These are phyloP conservation scores for Cryptosula pallasiana DNA, from an alignment of 2,888 invertebrate species.

Conservation along the genomic window DNA sequence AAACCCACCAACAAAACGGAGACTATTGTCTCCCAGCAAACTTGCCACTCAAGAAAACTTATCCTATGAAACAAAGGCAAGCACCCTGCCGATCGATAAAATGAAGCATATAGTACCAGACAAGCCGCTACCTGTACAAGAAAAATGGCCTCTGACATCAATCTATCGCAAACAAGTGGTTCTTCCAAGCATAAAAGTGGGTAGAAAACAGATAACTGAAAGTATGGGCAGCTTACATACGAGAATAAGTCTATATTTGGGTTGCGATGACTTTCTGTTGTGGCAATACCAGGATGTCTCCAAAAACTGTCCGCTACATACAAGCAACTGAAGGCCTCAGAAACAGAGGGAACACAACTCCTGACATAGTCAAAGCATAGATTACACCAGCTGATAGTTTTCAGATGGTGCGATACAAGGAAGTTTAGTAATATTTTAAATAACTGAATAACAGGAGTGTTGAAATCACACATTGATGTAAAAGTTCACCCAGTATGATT, in stretches of 20 bases:
- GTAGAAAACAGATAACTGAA: neutral
- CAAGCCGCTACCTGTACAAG: neutral
- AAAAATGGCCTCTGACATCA: constrained; percentile 6
- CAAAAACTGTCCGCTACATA: neutral
- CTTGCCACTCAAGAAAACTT: constrained; percentile 6
- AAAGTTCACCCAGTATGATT: no score
- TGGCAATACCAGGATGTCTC: constrained; percentile 14
- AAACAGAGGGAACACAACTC: neutral
- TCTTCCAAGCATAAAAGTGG: neutral
- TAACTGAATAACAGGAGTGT: no score
- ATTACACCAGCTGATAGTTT: no score
- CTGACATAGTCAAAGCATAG: neutral
- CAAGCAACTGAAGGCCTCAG: neutral
- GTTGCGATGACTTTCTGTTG: constrained; percentile 14
- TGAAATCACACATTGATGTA: no score
- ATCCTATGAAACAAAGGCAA: constrained; percentile 10
- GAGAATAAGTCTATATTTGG: constrained; percentile 3
- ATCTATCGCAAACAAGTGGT: constrained; percentile 10
- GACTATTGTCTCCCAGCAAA: neutral
- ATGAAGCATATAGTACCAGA: constrained; percentile 13
- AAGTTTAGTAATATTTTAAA: no score
- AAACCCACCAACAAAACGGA: neutral
- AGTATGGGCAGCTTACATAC: neutral
- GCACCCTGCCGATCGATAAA: neutral
- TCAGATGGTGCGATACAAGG: no score